Evolutionary conservation across 2,888 invertebrate genomes (phyloP), one percentile per base, ranked within the genome.

Genomic region (Phanerotoma sp.): DNA sequence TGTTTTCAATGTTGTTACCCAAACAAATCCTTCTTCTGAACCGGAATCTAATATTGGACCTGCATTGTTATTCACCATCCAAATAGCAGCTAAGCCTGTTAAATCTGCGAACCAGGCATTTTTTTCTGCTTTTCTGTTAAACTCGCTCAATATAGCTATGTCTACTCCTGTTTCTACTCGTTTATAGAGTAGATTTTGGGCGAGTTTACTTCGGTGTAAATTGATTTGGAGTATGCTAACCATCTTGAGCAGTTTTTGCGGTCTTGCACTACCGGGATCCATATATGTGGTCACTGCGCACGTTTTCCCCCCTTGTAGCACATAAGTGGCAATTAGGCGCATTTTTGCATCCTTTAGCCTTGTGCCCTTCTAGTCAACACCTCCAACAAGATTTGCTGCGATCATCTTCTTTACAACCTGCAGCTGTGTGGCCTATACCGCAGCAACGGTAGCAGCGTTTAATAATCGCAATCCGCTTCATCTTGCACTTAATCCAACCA

Each of bases 71-170:
- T 3, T 30, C 7, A 11, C 3, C 2, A 30, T 3, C 30, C 30
- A 30, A 13, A 42, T 54, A 3, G 48, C 42, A 3, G 30, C 54
- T 3, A 28, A 41, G 11, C 33, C 25, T 11, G 38, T 15, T 33
- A 11, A 28, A 18, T 49, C 54, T 1, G 42, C 10, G n/a, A 35
- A 20, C 49, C 49, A 30, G 2, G 7, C 11, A 10, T 7, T 3
- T 7, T 7, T 30, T n/a, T n/a, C n/a, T n/a, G n/a, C n/a, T n/a
- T n/a, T n/a, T n/a, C n/a, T n/a, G n/a, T n/a, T n/a, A n/a, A n/a
- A n/a, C n/a, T n/a, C n/a, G n/a, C n/a, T n/a, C n/a, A n/a, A n/a
- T n/a, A n/a, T n/a, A n/a, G n/a, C n/a, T n/a, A n/a, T n/a, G n/a
- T n/a, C n/a, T n/a, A n/a, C n/a, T n/a, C n/a, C n/a, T n/a, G n/a